Evolutionary conservation across 2,797 vertebrate species (phyloP), one percentile per base, ranked within the genome.

Genomic region (Helostoma temminkii): DNA sequence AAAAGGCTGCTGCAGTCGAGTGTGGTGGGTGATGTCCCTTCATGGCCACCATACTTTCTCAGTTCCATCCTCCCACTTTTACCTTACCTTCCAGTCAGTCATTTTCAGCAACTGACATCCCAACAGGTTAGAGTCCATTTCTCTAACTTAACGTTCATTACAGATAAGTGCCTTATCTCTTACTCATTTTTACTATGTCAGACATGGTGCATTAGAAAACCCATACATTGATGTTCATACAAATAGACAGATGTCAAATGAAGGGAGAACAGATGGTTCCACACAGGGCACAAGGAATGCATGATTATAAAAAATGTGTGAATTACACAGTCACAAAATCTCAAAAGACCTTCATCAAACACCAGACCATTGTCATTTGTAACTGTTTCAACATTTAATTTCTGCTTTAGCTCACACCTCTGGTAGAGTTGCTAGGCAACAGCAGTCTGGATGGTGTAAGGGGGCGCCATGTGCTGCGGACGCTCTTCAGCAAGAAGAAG

Each of bases 31-130:
- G 94, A 96, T 24, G 95, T 97, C 45, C 86, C 94, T 1, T 90
- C 94, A 0, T 98, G 96, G 96, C 94, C 95, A 16, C 94, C 94
- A 1, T 91, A 95, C 71, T 95, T 97, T 65, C 93, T 97, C 53
- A 93, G 65, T 50, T 95, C 96, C 12, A 91, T 93, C 61, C 83
- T 95, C 46, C 95, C 95, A 0, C 90, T 97, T 66, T 92, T 97
- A 24, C 96, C 96, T 12, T 93, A 94, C 68, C 93, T 98, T 7
- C 96, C 96, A 1, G 77, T 96, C 84, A 93, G 85, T 79, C 92
- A 93, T 81, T 97, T 98, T 78, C 93, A 96, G 67, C 94, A 96
- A 68, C 94, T 97, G 61, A 96, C 94, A 3, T 91, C 94, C 49
- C 93, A 95, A 63, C 96, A 98, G 95, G 96, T 97, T 47, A 76